Evolutionary conservation across 23 tunicate species (phyloP), one percentile per base, ranked within the genome.

Genomic region (Aplidium turbinatum): DNA sequence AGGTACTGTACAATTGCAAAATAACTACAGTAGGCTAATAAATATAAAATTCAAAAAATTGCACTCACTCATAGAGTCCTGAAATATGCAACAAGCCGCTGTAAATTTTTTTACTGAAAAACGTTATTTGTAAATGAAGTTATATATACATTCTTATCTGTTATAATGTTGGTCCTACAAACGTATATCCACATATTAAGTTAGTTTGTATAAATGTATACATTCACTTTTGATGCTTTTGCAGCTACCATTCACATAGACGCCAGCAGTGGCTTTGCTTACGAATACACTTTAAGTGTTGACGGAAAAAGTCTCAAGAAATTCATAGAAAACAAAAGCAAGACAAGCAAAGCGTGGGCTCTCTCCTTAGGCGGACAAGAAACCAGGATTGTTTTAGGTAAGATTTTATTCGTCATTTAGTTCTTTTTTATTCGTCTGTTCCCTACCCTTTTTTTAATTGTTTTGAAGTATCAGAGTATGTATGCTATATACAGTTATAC

Each of bases 251-350:
- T 91, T 4, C 58, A 58, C 38, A 91, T 91, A 23, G 86, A 78
- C 24, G 91, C 97, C 20, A 76, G 83, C 50, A 68, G 70, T 79
- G 92, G 97, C 11, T 79, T 91, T 68, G 97, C 97, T 1, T 91
- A 91, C 68, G 97, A 91, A 60, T 91, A 91, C 74, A 79, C 86
- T 6, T 58, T 91, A 29, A 32, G 51, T 32, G 54, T 91, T 38
- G 87, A 91, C 31, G 97, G 97, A 46, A 91, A 84, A 47, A 91
- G 79, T 63, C 56, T 91, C 58, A 79, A 91, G 51, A 91, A 84
- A 56, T 91, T 91, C 50, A 28, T 56, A 29, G 92, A 91, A 74
- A 91, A 91, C 60, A 84, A 84, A 72, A 76, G 66, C 58, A 91
- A 91, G 68, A 79, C 97, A 3, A 78, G 82, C 56, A 91, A 84